phyloP scores from a whole-genome alignment of 2,113 vertebrate genomes.

The Prochilodus magdalenae region DNA sequence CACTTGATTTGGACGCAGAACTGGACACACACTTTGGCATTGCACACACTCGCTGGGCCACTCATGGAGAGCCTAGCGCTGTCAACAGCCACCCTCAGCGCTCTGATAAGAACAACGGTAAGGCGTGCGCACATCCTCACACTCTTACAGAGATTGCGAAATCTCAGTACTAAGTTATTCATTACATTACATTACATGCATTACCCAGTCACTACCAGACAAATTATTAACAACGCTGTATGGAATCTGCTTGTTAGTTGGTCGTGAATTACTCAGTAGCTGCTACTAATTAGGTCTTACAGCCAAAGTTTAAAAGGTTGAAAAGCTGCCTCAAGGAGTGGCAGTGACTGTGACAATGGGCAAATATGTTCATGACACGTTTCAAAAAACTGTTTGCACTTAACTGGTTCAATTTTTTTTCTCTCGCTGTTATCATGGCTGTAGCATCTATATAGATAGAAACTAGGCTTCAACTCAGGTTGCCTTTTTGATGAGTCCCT shows the following conservation, averaged over 20 bases:
- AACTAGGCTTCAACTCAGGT: too few species aligned
- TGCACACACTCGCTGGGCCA: slow-evolving; percentile 97
- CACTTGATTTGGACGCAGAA: slow-evolving; percentile 84
- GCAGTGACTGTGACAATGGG: too few species aligned
- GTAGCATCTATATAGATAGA: too few species aligned
- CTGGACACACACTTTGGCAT: slow-evolving; percentile 91
- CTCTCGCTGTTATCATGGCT: too few species aligned
- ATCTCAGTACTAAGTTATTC: not conserved
- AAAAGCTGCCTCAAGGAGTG: too few species aligned
- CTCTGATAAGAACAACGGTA: slow-evolving; percentile 93
- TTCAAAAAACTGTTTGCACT: too few species aligned
- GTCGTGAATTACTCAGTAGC: too few species aligned
- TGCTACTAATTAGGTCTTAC: too few species aligned
- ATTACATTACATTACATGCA: not conserved
- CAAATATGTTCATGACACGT: too few species aligned
- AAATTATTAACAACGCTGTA: not conserved
- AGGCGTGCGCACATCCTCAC: not conserved
- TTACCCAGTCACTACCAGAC: not conserved
- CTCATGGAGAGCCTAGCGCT: slow-evolving; percentile 89
- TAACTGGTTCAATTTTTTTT: too few species aligned
- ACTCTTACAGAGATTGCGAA: not conserved
- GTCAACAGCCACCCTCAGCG: slow-evolving; percentile 95
- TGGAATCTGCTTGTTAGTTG: not conserved
- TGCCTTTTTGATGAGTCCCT: too few species aligned
- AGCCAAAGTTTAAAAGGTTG: too few species aligned